phyloP scores from a whole-genome alignment of 2,888 invertebrate genomes.

The Fragum fragum region DNA sequence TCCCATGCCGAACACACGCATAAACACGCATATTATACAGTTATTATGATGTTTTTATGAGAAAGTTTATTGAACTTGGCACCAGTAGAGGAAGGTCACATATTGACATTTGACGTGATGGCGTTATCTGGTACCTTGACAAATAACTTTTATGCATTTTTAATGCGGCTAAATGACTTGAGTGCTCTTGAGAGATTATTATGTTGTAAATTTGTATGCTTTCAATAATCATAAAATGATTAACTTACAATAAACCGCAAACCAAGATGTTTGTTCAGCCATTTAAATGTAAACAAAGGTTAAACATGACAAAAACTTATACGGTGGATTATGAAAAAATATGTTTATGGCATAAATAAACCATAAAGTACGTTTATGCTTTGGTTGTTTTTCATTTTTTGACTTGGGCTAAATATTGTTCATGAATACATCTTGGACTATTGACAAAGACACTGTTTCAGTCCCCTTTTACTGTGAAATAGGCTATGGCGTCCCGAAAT shows the following conservation, averaged over 20 bases:
- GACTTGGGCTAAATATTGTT: no score
- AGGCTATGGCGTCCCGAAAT: no score
- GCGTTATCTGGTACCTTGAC: background rate
- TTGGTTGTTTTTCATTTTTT: no score
- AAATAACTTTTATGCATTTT: slow-evolving; percentile 6
- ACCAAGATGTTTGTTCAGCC: background rate
- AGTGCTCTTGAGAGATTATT: background rate
- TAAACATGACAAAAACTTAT: background rate
- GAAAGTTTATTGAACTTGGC: background rate
- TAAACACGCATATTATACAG: no score
- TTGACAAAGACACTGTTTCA: no score
- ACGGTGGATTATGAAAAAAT: background rate
- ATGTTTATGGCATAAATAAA: background rate
- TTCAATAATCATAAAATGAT: slow-evolving; percentile 18
- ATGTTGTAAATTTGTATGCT: background rate
- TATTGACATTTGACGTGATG: background rate
- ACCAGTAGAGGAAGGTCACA: background rate
- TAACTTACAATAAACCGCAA: background rate
- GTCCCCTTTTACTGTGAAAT: no score
- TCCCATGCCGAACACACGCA: no score
- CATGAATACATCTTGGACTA: no score
- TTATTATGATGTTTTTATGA: background rate
- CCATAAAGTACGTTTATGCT: no score
- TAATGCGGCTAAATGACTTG: background rate
- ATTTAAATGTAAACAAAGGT: slow-evolving; percentile 2